Evolutionary conservation across 1,140 invertebrate genomes (phyloP), one percentile per base, ranked within the genome.

Genomic region (Ips typographus): DNA sequence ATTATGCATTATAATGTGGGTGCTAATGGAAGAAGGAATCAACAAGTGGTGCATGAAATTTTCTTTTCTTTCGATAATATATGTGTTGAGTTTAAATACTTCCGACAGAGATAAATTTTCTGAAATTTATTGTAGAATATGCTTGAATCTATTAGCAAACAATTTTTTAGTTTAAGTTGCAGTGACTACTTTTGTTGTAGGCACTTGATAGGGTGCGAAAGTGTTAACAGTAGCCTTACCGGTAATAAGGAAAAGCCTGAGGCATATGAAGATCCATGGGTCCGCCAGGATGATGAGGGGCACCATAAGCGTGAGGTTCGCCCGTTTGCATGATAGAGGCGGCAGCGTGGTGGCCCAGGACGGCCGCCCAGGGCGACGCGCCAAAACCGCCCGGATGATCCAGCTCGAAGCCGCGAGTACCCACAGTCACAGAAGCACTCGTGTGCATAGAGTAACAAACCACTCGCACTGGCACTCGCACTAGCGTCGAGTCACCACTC

Each of bases 181-280:
- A 22, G 22, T 22, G 22, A 22, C 22, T 22, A 22, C 22, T 22
- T 22, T 22, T 22, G 22, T 22, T 22, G 22, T 22, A 22, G 22
- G 22, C 22, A 22, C 22, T 22, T 22, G 22, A 22, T 22, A 22
- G 22, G 22, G 22, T 22, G 22, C 22, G 22, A 22, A 22, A 22
- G 22, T 22, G 22, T 22, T 22, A 22, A 22, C 22, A 22, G 22
- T 22, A 22, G 22, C 80, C 83, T 85, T 80, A 94, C 92, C 92
- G 90, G 81, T 94, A 94, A 81, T 94, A 94, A 55, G 91, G 90
- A 79, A 94, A 94, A 65, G 90, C 91, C 78, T 93, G 92, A 6
- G 92, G 90, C 77, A 94, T 91, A 82, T 94, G 92, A 63, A 94
- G 84, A 80, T 94, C 92, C 89, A 92, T 91, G 43, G 90, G 90